Conservation (phyloP, 2,113 vertebrate species). For the Crotalus horridus region DNA sequence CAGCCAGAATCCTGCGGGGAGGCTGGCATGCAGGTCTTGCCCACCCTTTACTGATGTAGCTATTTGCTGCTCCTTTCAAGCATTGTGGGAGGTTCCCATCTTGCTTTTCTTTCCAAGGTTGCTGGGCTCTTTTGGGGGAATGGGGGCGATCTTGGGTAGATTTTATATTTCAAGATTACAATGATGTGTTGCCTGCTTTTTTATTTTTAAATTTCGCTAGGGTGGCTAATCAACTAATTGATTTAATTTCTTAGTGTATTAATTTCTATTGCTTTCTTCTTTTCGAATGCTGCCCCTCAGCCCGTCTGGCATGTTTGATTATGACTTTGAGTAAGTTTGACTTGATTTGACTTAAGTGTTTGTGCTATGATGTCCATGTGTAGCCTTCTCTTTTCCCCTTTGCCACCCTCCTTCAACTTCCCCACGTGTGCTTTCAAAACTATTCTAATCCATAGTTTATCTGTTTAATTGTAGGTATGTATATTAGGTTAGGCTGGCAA, state of each 20-base stretch:
- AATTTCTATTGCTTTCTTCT: slow-evolving; percentile 96
- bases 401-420: background rate
- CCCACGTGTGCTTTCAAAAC: slow-evolving; percentile 69
- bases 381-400: slow-evolving; percentile 49
- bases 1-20: background rate
- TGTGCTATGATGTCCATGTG: slow-evolving; percentile 78
- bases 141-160: background rate
- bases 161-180: too few species aligned
- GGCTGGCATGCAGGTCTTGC: too few species aligned
- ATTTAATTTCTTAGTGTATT: slow-evolving; percentile 79
- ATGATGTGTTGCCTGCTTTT: slow-evolving; percentile 41
- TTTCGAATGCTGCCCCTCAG: slow-evolving; percentile 90
- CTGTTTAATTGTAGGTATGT: slow-evolving; percentile 83
- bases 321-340: slow-evolving; percentile 99
- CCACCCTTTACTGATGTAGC: background rate
- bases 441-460: slow-evolving; percentile 78
- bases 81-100: background rate
- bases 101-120: background rate
- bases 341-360: slow-evolving; percentile 86
- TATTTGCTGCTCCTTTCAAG: background rate
- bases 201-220: slow-evolving; percentile 67
- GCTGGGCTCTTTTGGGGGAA: background rate
- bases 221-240: slow-evolving; percentile 79
- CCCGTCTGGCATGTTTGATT: slow-evolving; percentile 99
- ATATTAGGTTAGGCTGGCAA: slow-evolving; percentile 83